Conservation (phyloP, 2,113 vertebrate species). For the Esox niger region DNA sequence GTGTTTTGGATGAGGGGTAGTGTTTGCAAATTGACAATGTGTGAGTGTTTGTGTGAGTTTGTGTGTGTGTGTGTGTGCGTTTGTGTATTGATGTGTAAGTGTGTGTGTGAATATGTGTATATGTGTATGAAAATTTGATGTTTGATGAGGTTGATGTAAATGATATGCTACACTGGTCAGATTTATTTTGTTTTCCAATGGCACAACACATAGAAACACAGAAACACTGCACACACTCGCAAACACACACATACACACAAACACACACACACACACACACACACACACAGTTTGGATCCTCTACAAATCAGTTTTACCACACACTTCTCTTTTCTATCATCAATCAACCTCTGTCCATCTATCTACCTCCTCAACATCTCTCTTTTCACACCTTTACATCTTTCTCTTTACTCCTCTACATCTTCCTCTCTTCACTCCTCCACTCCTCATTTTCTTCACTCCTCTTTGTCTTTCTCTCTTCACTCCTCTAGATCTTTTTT, state of each 20-base stretch:
- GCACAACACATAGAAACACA: neutral
- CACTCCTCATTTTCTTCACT: neutral
- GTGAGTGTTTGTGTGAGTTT: neutral
- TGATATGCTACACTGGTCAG: neutral
- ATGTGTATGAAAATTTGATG: neutral
- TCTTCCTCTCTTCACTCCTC: neutral
- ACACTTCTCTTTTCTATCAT: neutral
- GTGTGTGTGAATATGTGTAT: neutral
- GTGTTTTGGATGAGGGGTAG: too few species aligned
- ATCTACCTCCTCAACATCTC: neutral
- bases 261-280: constrained; percentile 5
- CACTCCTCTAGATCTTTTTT: neutral
- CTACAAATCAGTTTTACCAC: too few species aligned
- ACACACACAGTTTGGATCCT: too few species aligned
- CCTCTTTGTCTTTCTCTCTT: neutral
- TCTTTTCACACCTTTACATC: neutral
- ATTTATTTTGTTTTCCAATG: neutral
- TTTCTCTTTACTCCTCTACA: too few species aligned
- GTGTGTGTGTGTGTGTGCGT: constrained; percentile 1
- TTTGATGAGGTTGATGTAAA: constrained; percentile 9
- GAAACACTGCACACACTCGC: neutral
- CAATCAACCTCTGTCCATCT: neutral
- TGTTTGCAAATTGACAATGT: too few species aligned
- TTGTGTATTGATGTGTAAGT: neutral
- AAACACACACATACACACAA: neutral